These are phyloP conservation scores for Erebia epiphron DNA, from an alignment of 2,888 invertebrate species.

Conservation along the genomic window DNA sequence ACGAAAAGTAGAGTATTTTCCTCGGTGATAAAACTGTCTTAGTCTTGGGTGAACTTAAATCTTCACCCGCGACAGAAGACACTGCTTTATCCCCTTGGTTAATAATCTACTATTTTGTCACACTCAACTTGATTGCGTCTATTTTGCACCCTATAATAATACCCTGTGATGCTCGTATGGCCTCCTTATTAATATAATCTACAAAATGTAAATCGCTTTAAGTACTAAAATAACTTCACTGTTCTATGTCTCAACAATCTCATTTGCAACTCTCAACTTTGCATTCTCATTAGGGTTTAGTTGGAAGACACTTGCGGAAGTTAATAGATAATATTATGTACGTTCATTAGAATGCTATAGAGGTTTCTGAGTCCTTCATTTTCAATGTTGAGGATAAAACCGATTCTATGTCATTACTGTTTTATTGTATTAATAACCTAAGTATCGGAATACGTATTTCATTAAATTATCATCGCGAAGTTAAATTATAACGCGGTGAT, in stretches of 20 bases:
- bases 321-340: background rate
- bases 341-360: constrained; percentile 34
- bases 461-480: no score
- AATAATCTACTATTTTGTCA: no score
- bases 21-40: no score
- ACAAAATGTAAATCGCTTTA: constrained; percentile 16
- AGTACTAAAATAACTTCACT: constrained; percentile 20
- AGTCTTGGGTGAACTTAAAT: no score
- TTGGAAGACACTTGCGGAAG: constrained; percentile 37
- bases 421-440: no score
- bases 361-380: constrained; percentile 26
- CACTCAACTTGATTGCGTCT: background rate
- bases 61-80: no score
- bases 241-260: constrained; percentile 16
- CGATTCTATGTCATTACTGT: background rate
- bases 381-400: constrained; percentile 24
- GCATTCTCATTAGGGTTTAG: constrained; percentile 31
- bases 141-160: background rate
- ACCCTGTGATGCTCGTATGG: background rate
- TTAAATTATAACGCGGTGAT: no score
- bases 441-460: no score
- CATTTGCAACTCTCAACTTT: no score
- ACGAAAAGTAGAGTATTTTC: no score
- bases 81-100: no score
- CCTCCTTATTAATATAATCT: background rate